Evolutionary conservation across 2,797 vertebrate genomes (phyloP).

Genomic region (Spheniscus humboldti): DNA sequence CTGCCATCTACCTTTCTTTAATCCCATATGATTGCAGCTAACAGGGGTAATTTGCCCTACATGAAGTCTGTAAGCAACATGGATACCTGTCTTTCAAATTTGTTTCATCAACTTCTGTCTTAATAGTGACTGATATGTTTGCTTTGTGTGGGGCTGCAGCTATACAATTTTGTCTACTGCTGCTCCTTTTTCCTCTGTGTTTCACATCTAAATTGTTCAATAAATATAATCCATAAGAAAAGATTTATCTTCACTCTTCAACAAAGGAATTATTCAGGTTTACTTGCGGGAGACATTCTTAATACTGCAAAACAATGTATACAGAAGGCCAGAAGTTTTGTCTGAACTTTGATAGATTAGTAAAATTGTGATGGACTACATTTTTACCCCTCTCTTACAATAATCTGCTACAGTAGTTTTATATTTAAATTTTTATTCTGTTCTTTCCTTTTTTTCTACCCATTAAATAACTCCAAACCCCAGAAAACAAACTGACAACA

Average conservation of each 20-base stretch:
- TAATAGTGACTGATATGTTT: slow-evolving; percentile 41
- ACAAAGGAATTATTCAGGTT: slow-evolving; percentile 12
- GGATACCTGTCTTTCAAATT: slow-evolving; percentile 23
- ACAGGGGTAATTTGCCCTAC: slow-evolving; percentile 2
- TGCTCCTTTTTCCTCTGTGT: slow-evolving; percentile 7
- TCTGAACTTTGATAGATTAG: background rate
- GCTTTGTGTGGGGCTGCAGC: slow-evolving; percentile 2
- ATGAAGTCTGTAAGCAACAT: background rate
- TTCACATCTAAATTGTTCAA: slow-evolving; percentile 17
- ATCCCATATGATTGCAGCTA: background rate
- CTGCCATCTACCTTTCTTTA: background rate
- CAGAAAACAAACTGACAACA: background rate
- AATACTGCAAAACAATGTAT: background rate
- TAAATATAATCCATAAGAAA: slow-evolving; percentile 7
- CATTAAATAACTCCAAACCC: background rate
- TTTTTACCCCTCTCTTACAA: background rate
- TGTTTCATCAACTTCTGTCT: slow-evolving; percentile 30
- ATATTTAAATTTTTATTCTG: background rate
- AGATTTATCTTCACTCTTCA: background rate
- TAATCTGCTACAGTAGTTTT: background rate
- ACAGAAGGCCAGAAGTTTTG: background rate
- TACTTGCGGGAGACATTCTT: background rate
- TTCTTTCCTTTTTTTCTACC: background rate
- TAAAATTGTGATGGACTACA: background rate
- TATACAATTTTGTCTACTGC: background rate